Base-by-base conservation (phyloP, 2,888 invertebrate genomes). In the Euzetes globulus region DNA sequence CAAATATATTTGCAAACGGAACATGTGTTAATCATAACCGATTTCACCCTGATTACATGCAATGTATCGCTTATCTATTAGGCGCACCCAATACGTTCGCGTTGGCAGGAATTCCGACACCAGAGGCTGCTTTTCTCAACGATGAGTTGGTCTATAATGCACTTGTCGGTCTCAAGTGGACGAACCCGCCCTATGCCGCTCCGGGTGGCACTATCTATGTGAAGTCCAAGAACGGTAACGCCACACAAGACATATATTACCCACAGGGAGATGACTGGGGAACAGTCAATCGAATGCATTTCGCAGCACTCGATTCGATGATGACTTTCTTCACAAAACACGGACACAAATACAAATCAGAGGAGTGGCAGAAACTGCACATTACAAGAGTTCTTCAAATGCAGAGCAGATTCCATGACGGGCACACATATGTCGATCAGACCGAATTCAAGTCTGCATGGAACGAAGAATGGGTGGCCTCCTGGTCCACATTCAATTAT, bases 221-320 rank as follows among this genome's bases (percentile, higher is more conserved):
- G 15, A 3, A 3, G 29, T 22, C 60, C 1, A 27, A 17, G 17
- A 22, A 27, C 27, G 60, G 60, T 22, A 60, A 60, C 3, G 27
- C 27, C 27, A 60, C 60, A 7, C 19, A 22, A 27, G 60, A 60
- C 19, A 29, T 60, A 15, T 60, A 60, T 60, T 60, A 60, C 29
- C 60, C 60, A 9, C 13, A 60, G 19, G 15, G 15, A 1, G 29
- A 60, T 13, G 60, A 60, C 17, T 60, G 60, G 60, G 60, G 60
- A 60, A 17, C 60, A 25, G 29, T 17, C 19, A 17, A 19, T 60
- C 17, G 60, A 7, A 60, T 60, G 60, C 60, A 60, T 27, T 60
- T 60, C 60, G 60, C 60, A 22, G 60, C 60, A 60, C 60, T 60
- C 60, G 60, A 60, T 22, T 60, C 60, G 15, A 60, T 60, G 60